These are phyloP conservation scores for Perodicticus potto DNA, from an alignment of 2,797 vertebrate genomes.

Conservation along the genomic window DNA sequence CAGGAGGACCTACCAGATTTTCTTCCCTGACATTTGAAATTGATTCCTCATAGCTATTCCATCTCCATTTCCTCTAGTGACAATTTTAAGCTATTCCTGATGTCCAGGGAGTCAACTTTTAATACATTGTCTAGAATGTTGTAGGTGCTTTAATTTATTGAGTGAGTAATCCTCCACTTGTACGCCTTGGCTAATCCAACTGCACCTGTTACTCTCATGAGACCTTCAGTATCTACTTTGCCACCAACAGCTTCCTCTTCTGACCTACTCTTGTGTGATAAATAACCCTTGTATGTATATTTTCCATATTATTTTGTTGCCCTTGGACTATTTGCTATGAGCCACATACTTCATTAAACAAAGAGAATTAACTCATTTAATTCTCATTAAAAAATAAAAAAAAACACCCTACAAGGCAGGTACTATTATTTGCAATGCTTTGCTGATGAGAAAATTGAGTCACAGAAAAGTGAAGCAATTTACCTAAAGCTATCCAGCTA, in stretches of 20 bases:
- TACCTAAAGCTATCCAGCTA: background rate
- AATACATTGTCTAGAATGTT: background rate
- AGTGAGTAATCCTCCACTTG: background rate
- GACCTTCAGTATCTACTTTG: background rate
- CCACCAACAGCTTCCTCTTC: background rate
- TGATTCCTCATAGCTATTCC: background rate
- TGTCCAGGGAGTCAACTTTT: background rate
- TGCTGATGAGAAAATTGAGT: constrained; percentile 44
- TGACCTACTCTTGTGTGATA: background rate
- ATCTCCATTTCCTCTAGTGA: background rate
- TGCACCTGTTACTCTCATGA: background rate
- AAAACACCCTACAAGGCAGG: background rate
- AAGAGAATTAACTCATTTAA: background rate
- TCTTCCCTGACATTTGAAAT: background rate
- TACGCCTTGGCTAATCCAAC: background rate
- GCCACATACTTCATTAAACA: background rate
- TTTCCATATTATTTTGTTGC: background rate
- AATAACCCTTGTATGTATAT: background rate
- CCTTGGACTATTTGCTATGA: background rate
- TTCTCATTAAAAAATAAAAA: background rate
- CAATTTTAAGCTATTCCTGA: constrained; percentile 17
- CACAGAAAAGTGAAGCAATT: background rate
- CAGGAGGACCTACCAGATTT: background rate
- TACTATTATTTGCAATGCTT: background rate
- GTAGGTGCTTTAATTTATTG: background rate